phyloP scores from a whole-genome alignment of 2,888 invertebrate species.

The Sesia apiformis region DNA sequence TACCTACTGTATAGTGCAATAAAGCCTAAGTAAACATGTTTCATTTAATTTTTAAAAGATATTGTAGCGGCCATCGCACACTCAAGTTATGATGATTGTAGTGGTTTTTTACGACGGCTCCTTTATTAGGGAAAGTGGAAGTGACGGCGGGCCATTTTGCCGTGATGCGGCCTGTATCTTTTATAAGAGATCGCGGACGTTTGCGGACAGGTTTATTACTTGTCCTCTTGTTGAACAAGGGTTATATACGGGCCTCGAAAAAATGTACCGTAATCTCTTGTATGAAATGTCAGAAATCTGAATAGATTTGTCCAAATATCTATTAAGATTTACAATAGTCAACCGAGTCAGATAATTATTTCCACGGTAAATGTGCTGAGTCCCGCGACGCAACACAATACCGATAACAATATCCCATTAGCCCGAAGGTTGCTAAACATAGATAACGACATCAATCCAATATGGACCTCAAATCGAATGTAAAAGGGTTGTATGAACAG shows the following conservation, averaged over 20 bases:
- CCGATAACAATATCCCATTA: conserved; percentile 16
- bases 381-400: too few species aligned
- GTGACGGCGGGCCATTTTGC: conserved; percentile 39
- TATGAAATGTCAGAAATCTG: too few species aligned
- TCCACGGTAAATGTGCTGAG: too few species aligned
- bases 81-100: conserved; percentile 68
- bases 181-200: conserved; percentile 42
- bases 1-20: neutral
- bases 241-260: conserved; percentile 9
- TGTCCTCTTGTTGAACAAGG: conserved; percentile 39
- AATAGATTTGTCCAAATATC: too few species aligned
- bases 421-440: conserved; percentile 34
- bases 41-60: conserved; percentile 52
- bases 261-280: neutral
- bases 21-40: neutral
- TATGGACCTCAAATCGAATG: conserved; percentile 27
- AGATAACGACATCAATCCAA: conserved; percentile 30
- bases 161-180: conserved; percentile 46
- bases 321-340: too few species aligned
- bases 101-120: conserved; percentile 60
- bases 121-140: conserved; percentile 62
- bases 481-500: conserved; percentile 54
- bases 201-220: conserved; percentile 48
- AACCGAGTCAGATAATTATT: too few species aligned
- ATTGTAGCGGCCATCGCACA: conserved; percentile 28